Evolutionary conservation across 30 jellyfish, hydroid and myxozoan genomes (phyloP).

Genomic region (Aurelia sp.): DNA sequence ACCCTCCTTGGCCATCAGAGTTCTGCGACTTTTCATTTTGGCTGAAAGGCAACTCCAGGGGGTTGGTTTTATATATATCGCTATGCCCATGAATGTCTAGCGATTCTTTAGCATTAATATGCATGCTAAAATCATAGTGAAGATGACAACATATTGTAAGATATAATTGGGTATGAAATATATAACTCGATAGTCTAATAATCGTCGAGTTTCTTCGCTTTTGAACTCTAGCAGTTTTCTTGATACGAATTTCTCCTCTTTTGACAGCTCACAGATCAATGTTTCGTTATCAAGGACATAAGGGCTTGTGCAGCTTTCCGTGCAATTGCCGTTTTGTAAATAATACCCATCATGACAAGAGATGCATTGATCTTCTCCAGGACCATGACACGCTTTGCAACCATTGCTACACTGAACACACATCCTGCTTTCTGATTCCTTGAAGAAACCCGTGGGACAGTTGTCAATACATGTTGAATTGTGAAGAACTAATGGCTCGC

Average conservation of each 20-base stretch:
- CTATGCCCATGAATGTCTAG: background rate
- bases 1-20: too few relatives aligned
- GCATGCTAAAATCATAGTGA: constrained; percentile 4
- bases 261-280: constrained; percentile 27
- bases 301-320: constrained; percentile 38
- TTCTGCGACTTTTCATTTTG: too few relatives aligned
- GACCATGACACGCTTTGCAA: constrained; percentile 51
- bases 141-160: background rate
- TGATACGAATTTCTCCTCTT: background rate
- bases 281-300: constrained; percentile 33
- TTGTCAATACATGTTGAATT: constrained; percentile 52
- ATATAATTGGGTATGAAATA: background rate
- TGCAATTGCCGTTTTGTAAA: constrained; percentile 45
- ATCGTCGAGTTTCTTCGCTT: background rate
- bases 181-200: background rate
- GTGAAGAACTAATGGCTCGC: constrained; percentile 21
- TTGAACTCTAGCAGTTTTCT: constrained; percentile 43
- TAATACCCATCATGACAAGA: constrained; percentile 43
- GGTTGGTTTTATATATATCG: too few relatives aligned
- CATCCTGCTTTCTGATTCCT: background rate
- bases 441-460: constrained; percentile 68
- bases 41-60: too few relatives aligned
- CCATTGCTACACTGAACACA: constrained; percentile 31
- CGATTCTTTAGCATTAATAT: constrained; percentile 22
- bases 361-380: constrained; percentile 24